Base-by-base conservation (phyloP, 2,888 invertebrate species). In the Sminthurides aquaticus region DNA sequence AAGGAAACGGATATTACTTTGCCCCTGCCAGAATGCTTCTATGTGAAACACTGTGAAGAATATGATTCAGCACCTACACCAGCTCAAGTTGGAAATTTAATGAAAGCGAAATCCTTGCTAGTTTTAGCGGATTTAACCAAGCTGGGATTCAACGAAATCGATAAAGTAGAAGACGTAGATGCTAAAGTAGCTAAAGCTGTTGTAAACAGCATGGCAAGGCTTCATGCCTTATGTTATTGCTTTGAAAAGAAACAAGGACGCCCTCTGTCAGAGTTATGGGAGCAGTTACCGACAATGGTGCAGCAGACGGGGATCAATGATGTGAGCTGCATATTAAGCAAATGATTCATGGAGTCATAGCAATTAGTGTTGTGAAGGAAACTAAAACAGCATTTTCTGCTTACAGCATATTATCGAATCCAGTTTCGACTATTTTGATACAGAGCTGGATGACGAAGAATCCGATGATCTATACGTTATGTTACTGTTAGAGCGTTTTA, bases 71-170 rank as follows among this genome's bases (percentile, higher is more conserved):
- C 49, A 5, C 71, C 71, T 22, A 70, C 70, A 24, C 34, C 67
- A 29, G 71, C 71, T 25, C 54, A 69, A 0, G 61, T 70, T 3
- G 66, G 69, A 2, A 69, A 70, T 58, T 57, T 74, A 27, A 62
- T 70, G 18, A 74, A 73, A 15, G 66, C 75, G n/a, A 76, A 76
- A 54, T 75, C 75, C 20, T 68, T 77, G 2, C 68, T 77, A 18
- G 74, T 76, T 3, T 60, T 77, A 56, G 74, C 72, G 26, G 76
- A 76, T 64, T 65, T 75, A 54, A 68, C 72, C 29, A 67, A 71
- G 18, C 54, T 60, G 11, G 75, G 73, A 18, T 76, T 66, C 67
- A 49, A 49, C 66, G 71, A 22, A 73, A 74, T 61, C 65, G 73
- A n/a, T 70, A 76, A 62, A 57, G 69, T 73, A 0, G 65, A 74